Evolutionary conservation across 1,140 invertebrate genomes (phyloP).

Genomic region (Lepidotrigona ventralis): DNA sequence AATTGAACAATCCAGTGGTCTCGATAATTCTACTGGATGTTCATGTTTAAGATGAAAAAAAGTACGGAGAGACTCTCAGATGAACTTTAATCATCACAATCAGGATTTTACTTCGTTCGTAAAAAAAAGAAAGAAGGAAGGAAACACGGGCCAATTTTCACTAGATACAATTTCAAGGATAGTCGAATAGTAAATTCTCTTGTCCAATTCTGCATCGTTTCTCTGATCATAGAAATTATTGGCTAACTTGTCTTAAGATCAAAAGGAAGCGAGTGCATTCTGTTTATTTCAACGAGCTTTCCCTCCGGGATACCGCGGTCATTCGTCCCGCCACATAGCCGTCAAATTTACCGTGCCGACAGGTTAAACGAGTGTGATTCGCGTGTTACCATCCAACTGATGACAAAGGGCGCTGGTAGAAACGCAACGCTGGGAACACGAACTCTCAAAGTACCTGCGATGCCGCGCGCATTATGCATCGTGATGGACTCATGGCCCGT

Average conservation of each 20-base stretch:
- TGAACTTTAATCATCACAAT: too few relatives aligned
- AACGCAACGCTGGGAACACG: not conserved
- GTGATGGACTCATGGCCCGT: constrained; percentile 25
- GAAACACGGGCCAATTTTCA: too few relatives aligned
- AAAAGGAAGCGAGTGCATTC: not conserved
- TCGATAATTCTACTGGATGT: too few relatives aligned
- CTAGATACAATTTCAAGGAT: too few relatives aligned
- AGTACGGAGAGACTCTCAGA: too few relatives aligned
- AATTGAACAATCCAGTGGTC: too few relatives aligned
- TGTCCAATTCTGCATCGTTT: too few relatives aligned
- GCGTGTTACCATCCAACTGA: not conserved
- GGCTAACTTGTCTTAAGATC: not conserved
- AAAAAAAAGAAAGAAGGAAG: too few relatives aligned
- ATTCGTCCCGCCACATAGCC: not conserved
- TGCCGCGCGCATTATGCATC: constrained; percentile 35
- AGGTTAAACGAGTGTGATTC: not conserved
- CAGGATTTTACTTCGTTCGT: too few relatives aligned
- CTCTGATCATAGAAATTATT: too few relatives aligned
- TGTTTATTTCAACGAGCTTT: constrained; percentile 1
- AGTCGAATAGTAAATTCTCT: too few relatives aligned
- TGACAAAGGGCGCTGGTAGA: not conserved
- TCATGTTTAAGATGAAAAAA: too few relatives aligned
- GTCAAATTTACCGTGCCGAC: not conserved
- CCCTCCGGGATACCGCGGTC: not conserved
- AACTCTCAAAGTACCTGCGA: not conserved